phyloP scores from a whole-genome alignment of 2,888 invertebrate genomes.

The Macrophya alboannulata region DNA sequence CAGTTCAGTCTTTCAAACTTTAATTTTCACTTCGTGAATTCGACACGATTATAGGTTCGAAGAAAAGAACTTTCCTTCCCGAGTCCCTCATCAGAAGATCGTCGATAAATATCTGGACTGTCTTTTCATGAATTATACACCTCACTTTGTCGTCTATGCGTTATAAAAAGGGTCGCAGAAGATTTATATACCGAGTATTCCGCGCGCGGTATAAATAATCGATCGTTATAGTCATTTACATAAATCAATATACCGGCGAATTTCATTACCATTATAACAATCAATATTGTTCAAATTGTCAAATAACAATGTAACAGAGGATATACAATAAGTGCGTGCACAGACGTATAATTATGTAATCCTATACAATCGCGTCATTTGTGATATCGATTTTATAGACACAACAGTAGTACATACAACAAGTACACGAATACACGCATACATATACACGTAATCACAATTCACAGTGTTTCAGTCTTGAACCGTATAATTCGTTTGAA shows the following conservation, averaged over 20 bases:
- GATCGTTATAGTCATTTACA: conserved; percentile 1
- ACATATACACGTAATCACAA: neutral
- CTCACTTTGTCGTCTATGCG: no score
- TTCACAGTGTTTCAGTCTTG: neutral
- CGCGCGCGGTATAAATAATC: no score
- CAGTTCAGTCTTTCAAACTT: neutral
- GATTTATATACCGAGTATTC: neutral
- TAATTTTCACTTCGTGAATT: neutral
- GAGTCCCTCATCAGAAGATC: neutral
- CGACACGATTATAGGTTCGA: neutral
- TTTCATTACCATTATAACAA: neutral
- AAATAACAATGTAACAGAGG: neutral
- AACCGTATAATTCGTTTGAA: conserved; percentile 20
- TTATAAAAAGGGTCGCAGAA: neutral
- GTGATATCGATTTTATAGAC: conserved; percentile 3
- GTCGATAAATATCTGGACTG: neutral
- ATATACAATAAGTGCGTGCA: neutral
- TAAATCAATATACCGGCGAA: neutral
- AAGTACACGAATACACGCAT: neutral
- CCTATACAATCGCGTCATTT: neutral
- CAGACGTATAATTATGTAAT: neutral
- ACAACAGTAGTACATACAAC: neutral
- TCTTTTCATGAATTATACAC: neutral
- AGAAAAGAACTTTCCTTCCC: neutral
- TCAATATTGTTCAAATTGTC: neutral